Conservation (phyloP, 2,113 vertebrate species). For the Entomyzon cyanotis region DNA sequence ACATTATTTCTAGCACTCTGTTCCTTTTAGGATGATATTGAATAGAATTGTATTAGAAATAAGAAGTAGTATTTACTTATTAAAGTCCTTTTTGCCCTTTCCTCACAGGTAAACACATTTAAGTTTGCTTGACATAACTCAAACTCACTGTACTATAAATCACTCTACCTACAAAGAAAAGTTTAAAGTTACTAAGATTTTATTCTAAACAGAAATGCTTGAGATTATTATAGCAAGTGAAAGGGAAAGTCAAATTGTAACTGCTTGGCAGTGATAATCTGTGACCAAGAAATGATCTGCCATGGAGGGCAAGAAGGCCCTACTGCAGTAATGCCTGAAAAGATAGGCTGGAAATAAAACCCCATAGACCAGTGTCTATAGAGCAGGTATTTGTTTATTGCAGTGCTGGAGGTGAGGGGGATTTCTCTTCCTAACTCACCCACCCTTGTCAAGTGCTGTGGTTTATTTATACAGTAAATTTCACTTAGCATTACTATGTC, state of each 20-base stretch:
- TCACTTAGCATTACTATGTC: no score
- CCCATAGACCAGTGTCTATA: no score
- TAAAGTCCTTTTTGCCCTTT: not conserved
- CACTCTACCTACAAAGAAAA: not conserved
- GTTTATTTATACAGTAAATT: no score
- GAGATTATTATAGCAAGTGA: not conserved
- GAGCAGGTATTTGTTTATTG: no score
- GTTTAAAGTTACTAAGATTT: not conserved
- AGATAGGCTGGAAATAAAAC: no score
- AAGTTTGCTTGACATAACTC: not conserved
- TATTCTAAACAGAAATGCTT: not conserved
- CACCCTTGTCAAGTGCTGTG: no score
- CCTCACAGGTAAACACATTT: not conserved
- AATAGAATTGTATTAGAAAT: not conserved
- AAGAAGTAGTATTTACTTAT: not conserved
- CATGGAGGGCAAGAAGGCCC: no score
- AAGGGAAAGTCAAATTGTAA: not conserved
- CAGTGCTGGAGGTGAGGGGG: no score
- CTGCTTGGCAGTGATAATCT: not conserved
- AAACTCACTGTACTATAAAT: not conserved
- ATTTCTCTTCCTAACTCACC: no score
- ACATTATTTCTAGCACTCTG: not conserved
- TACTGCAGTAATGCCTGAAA: no score
- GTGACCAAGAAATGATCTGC: no score
- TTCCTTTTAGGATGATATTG: not conserved